Percentiles rank a stretch among this genome's conserved stretches.
phyloP scores from a whole-genome alignment of 2,888 invertebrate species.

The Cantharis flavilabris region DNA sequence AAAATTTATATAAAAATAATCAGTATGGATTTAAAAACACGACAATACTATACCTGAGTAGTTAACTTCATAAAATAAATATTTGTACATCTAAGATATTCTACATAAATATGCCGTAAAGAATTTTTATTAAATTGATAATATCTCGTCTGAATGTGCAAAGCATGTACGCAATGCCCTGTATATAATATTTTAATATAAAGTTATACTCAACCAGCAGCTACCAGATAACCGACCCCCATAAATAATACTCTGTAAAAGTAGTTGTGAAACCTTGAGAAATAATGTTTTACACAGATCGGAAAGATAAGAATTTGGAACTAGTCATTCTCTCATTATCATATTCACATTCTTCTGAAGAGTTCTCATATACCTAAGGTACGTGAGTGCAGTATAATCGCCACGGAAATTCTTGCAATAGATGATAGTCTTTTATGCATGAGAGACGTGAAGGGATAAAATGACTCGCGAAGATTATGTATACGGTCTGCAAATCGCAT shows the following conservation, averaged over 20 bases:
- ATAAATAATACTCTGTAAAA: conserved; percentile 48
- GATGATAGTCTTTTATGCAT: conserved; percentile 26
- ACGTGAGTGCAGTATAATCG: conserved; percentile 27
- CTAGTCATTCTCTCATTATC: conserved; percentile 46
- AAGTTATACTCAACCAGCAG: conserved; percentile 28
- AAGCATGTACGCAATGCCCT: background rate
- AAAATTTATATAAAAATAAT: no score
- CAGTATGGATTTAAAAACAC: no score
- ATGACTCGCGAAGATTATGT: conserved; percentile 27
- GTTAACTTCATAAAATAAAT: no score
- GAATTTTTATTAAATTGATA: no score
- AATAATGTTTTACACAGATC: conserved; percentile 51
- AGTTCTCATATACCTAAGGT: conserved; percentile 33
- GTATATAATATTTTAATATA: conserved; percentile 44
- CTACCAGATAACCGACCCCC: conserved; percentile 43
- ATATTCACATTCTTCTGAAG: conserved; percentile 44
- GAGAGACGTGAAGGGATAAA: conserved; percentile 15
- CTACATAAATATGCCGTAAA: no score
- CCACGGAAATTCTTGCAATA: conserved; percentile 40
- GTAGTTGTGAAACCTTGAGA: conserved; percentile 49
- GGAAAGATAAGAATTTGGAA: conserved; percentile 46
- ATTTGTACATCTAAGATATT: no score
- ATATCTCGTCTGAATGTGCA: no score
- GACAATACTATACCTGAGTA: no score
- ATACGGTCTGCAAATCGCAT: conserved; percentile 10